Conservation (phyloP, 1,140 invertebrate genomes). For the Apis florea region DNA sequence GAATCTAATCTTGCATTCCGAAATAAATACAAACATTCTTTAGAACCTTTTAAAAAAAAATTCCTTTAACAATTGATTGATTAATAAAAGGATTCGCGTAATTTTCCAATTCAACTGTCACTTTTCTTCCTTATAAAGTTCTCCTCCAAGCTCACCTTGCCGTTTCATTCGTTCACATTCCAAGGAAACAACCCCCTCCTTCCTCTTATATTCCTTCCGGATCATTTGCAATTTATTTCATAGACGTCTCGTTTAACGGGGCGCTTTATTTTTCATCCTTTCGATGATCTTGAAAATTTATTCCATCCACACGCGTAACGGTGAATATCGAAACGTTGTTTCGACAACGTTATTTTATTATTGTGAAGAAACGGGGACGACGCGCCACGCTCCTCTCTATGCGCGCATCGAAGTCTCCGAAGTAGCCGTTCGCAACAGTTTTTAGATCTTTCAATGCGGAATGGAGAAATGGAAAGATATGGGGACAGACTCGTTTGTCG, state of each 20-base stretch:
- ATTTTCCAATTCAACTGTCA: background rate
- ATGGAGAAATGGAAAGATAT: background rate
- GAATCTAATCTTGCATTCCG: too few species aligned
- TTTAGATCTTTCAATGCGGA: background rate
- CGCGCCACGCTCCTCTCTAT: background rate
- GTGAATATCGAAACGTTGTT: background rate
- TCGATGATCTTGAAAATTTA: slow-evolving; percentile 30
- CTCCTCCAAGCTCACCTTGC: background rate
- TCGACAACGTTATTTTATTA: background rate
- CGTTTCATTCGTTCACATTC: slow-evolving; percentile 1
- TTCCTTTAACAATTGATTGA: too few species aligned
- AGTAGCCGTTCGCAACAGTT: too few species aligned
- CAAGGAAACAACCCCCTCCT: slow-evolving; percentile 1
- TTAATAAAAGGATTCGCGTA: too few species aligned
- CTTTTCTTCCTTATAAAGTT: background rate
- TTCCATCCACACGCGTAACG: slow-evolving; percentile 6
- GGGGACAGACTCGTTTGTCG: too few species aligned
- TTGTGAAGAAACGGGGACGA: background rate
- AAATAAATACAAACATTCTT: too few species aligned
- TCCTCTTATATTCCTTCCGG: background rate
- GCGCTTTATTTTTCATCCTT: slow-evolving; percentile 34
- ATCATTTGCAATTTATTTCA: slow-evolving; percentile 20
- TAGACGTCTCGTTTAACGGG: slow-evolving; percentile 16
- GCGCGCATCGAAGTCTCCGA: slow-evolving; percentile 32
- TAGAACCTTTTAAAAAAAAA: too few species aligned